Evolutionary conservation across 2,797 vertebrate genomes (phyloP), one percentile per base, ranked within the genome.

Genomic region (Chloroceryle inda): DNA sequence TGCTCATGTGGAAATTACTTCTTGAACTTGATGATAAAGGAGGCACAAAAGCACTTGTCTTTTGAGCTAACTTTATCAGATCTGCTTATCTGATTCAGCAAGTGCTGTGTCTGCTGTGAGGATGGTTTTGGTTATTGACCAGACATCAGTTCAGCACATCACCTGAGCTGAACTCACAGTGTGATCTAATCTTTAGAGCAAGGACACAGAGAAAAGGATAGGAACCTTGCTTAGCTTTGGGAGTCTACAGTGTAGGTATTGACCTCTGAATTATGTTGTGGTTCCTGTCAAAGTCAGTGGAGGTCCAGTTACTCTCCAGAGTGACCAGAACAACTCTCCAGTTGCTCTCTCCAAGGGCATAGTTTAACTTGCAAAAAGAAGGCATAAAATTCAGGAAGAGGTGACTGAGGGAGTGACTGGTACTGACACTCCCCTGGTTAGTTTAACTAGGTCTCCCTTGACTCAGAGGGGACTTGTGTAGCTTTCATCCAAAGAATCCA

Each of bases 41-140:
- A 74, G 17, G 55, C 22, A 76, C 26, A 84, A 78, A 76, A 33
- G 1, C 27, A n/a, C 20, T 91, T 82, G 38, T 64, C 59, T 67
- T 94, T 74, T n/a, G 33, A 76, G 33, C 4, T 3, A 71, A 37
- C 4, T 55, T 74, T 73, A 33, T 71, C 77, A 86, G 71, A 59
- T 79, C 33, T 83, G 29, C 26, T 87, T 68, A 50, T 76, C 76
- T 95, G 72, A 15, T 63, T 85, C 90, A 96, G 44, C 49, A 74
- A 45, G 16, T 47, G 62, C 29, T 58, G 33, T 73, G 52, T 72
- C 71, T 84, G 79, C 37, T 21, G 61, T 85, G 59, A 85, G 55
- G 62, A 56, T 0, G 0, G 16, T 73, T 72, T 58, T 50, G n/a
- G 22, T 94, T 93, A 87, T 76, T 85, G 68, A 67, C 22, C 37